Evolutionary conservation across 2,113 vertebrate species (phyloP).

Genomic region (Pipra filicauda): DNA sequence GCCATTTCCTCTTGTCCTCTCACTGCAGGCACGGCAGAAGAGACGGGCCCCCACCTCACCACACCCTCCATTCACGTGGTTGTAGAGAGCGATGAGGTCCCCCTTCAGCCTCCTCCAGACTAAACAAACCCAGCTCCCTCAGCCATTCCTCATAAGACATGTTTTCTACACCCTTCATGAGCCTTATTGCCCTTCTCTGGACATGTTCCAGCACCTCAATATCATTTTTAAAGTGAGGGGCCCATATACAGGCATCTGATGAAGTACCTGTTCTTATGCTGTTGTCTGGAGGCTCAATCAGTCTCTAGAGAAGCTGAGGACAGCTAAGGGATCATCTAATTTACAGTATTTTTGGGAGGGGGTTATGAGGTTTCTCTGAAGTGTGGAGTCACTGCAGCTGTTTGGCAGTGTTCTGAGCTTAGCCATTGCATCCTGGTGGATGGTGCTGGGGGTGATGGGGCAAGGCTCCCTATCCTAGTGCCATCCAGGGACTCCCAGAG

Average conservation of each 20-base stretch:
- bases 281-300: neutral
- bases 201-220: neutral
- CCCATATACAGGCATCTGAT: neutral
- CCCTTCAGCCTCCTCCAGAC: neutral
- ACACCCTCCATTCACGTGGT: neutral
- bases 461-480: neutral
- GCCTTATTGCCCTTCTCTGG: neutral
- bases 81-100: neutral
- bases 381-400: neutral
- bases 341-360: neutral
- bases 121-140: neutral
- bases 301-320: neutral
- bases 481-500: no score
- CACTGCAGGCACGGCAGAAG: neutral
- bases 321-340: accelerated
- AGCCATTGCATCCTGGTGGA: accelerated
- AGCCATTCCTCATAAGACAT: neutral
- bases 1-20: neutral
- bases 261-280: neutral
- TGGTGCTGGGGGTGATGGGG: accelerated
- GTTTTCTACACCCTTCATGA: neutral
- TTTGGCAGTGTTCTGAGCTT: accelerated
- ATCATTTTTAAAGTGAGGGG: neutral
- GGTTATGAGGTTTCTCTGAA: neutral
- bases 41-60: neutral